Evolutionary conservation across 2,113 vertebrate genomes (phyloP).

Genomic region (Suncus etruscus): DNA sequence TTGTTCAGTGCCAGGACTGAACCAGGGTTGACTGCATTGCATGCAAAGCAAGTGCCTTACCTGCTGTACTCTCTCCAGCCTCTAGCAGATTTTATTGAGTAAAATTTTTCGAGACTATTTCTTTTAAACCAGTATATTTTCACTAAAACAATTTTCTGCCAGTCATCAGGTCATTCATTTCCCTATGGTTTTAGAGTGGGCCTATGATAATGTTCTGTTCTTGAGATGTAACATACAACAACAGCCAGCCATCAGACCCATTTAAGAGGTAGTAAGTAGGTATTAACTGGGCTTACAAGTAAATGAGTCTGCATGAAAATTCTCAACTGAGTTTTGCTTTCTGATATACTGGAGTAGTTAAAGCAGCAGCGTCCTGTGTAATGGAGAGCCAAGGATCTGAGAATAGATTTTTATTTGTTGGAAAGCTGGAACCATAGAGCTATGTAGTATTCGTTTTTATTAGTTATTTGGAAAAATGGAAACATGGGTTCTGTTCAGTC

Average conservation of each 20-base stretch:
- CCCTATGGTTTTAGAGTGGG: not conserved
- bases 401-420: not conserved
- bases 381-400: slow-evolving; percentile 14
- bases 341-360: not conserved
- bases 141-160: slow-evolving; percentile 31
- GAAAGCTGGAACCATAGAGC: not conserved
- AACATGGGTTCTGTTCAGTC: slow-evolving; percentile 16
- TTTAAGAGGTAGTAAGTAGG: slow-evolving; percentile 49
- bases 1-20: too few relatives aligned
- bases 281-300: slow-evolving; percentile 25
- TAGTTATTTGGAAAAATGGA: slow-evolving; percentile 43
- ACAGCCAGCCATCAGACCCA: slow-evolving; percentile 6
- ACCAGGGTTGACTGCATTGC: too few relatives aligned
- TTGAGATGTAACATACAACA: not conserved
- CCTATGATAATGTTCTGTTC: not conserved
- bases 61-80: too few relatives aligned
- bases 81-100: slow-evolving; percentile 6
- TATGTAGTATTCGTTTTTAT: not conserved
- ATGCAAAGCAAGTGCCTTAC: too few relatives aligned
- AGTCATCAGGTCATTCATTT: slow-evolving; percentile 3
- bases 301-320: slow-evolving; percentile 42
- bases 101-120: slow-evolving; percentile 20
- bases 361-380: not conserved
- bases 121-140: slow-evolving; percentile 43
- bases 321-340: slow-evolving; percentile 45